Evolutionary conservation across 2,888 invertebrate species (phyloP), one percentile per base, ranked within the genome.

Genomic region (Ligdia adustata): DNA sequence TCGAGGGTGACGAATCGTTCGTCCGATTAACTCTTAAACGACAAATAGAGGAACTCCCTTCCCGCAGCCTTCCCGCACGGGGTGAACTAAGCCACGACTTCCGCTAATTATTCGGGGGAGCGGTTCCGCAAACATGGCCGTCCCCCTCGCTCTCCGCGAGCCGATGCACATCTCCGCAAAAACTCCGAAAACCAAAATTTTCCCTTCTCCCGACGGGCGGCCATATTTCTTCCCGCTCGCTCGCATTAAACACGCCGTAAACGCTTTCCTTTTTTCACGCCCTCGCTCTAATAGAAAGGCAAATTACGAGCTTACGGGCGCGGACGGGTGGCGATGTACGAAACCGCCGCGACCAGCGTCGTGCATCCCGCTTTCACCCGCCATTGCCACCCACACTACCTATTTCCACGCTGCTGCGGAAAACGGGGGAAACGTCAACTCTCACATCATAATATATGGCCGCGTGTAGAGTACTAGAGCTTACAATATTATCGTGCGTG

Each of bases 251-350:
- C 89, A 88, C 84, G 65, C 90, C 89, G 89, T 90, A 90, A 90
- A 89, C 86, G 90, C 90, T 90, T 90, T 90, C 90, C 89, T 89
- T 90, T 90, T 90, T 90, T 89, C 89, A 90, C 90, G 89, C 90
- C 90, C 90, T 89, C 88, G 76, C 82, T 89, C 86, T 90, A 90
- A 90, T 90, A 90, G 90, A 90, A 90, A 90, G 90, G 89, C 90
- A 89, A 90, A 90, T 90, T 89, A 90, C 89, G 89, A 89, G 89
- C 88, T 90, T 90, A 89, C 88, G 85, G 84, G 86, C 87, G 89
- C 89, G 85, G 88, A 89, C 89, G 89, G 89, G 89, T 86, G 86
- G 87, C 88, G 85, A 87, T 89, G 89, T 89, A 83, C 82, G 82
- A 85, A 88, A 89, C 88, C 89, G 78, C 89, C 72, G 70, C 75